A percentile compares a stretch with the other conserved stretches of the same genome.
Conservation (phyloP, 2,797 vertebrate genomes). For the Aphelocoma californica region DNA sequence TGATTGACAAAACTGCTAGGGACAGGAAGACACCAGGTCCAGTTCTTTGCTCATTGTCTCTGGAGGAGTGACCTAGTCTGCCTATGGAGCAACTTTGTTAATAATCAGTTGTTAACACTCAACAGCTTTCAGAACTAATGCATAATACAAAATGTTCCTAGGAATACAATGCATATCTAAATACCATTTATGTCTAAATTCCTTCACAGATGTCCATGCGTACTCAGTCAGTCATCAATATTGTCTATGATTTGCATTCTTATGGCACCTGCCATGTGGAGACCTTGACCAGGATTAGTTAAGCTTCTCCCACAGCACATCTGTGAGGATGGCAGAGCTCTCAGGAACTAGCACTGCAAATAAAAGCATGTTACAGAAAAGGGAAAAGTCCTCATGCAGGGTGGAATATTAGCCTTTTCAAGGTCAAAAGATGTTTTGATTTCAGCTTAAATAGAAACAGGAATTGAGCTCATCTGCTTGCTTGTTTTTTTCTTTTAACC, state of each 20-base stretch:
- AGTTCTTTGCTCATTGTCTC: not conserved
- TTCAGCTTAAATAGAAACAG: not conserved
- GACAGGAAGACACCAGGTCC: not conserved
- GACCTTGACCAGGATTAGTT: not conserved
- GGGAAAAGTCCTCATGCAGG: not conserved
- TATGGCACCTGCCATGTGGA: not conserved
- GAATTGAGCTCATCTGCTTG: not conserved
- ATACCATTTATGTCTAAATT: not conserved
- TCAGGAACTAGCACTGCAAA: not conserved
- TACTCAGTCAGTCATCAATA: not conserved
- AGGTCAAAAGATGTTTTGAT: not conserved
- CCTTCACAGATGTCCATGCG: not conserved
- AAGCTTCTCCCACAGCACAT: not conserved
- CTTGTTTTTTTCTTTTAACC: not conserved
- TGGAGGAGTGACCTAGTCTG: not conserved
- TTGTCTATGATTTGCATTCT: not conserved
- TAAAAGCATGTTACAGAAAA: not conserved
- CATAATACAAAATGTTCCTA: not conserved
- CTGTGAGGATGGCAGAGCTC: not conserved
- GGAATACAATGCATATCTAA: not conserved
- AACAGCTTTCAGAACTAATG: not conserved
- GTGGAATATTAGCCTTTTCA: not conserved
- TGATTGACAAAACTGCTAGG: not conserved
- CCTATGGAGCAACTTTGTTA: not conserved
- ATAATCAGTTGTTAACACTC: not conserved